Conservation (phyloP, 2,797 vertebrate species). For the Nannoperca obscura region DNA sequence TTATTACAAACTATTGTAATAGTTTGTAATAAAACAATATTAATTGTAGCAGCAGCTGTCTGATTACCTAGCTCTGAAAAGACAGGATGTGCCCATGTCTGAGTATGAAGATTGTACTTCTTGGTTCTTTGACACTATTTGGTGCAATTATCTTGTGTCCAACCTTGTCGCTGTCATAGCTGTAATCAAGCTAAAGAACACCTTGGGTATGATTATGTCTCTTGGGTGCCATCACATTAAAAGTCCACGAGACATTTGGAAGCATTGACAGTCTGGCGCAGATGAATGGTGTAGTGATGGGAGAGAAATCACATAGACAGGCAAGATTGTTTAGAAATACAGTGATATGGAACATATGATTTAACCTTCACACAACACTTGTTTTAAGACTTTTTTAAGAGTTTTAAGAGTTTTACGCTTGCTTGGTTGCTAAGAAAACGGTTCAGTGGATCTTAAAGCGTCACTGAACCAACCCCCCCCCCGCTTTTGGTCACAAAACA, state of each 20-base stretch:
- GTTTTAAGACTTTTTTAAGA: conserved; percentile 13
- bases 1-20: conserved; percentile 15
- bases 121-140: conserved; percentile 6
- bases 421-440: conserved; percentile 37
- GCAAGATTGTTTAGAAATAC: conserved; percentile 51
- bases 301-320: conserved; percentile 26
- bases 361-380: conserved; percentile 59
- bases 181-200: conserved; percentile 50
- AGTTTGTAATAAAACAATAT: too few relatives aligned
- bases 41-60: conserved; percentile 6
- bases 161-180: conserved; percentile 49
- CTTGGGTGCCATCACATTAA: conserved; percentile 50
- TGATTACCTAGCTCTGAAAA: background rate
- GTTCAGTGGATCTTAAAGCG: conserved; percentile 34
- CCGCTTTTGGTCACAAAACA: conserved; percentile 1
- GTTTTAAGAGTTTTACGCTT: conserved; percentile 36
- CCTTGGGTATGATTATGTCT: conserved; percentile 32
- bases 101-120: background rate
- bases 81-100: background rate
- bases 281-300: conserved; percentile 46
- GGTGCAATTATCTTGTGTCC: conserved; percentile 8
- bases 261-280: conserved; percentile 11
- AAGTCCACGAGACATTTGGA: conserved; percentile 29
- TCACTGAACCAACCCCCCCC: conserved; percentile 46
- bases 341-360: conserved; percentile 23